phyloP scores from a whole-genome alignment of 2,797 vertebrate species.

The Australoheros facetus region DNA sequence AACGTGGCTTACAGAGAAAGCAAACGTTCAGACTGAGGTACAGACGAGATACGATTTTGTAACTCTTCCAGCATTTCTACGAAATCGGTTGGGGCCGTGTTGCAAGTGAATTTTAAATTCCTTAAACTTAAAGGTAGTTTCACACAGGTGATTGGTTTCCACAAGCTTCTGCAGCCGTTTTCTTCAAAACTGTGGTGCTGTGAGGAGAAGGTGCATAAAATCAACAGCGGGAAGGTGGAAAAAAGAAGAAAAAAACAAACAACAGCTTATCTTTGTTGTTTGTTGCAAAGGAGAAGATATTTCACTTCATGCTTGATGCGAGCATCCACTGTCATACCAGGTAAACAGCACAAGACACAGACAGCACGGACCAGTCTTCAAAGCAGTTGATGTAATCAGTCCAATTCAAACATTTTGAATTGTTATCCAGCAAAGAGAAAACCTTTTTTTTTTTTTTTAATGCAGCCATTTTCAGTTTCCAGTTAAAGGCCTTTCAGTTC shows the following conservation, averaged over 20 bases:
- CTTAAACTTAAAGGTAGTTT: background rate
- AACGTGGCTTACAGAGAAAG: slow-evolving; percentile 23
- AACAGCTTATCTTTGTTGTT: slow-evolving; percentile 2
- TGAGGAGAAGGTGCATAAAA: slow-evolving; percentile 16
- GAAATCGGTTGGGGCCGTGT: slow-evolving; percentile 10
- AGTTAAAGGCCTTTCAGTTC: slow-evolving; percentile 41
- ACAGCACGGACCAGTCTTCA: slow-evolving; percentile 44
- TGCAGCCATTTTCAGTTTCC: slow-evolving; percentile 38
- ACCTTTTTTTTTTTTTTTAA: background rate
- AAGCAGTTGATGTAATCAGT: slow-evolving; percentile 25
- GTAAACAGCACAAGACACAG: slow-evolving; percentile 46
- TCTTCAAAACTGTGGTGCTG: background rate
- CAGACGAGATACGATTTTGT: slow-evolving; percentile 45
- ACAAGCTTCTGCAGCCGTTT: background rate
- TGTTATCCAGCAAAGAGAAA: slow-evolving; percentile 61
- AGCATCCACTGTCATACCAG: slow-evolving; percentile 41
- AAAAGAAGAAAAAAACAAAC: background rate
- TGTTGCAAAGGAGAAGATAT: slow-evolving; percentile 28
- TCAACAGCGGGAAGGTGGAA: slow-evolving; percentile 14
- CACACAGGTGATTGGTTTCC: slow-evolving; percentile 7
- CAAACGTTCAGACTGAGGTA: slow-evolving; percentile 53
- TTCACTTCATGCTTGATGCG: slow-evolving; percentile 50
- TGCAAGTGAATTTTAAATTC: slow-evolving; percentile 18
- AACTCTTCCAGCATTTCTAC: slow-evolving; percentile 71
- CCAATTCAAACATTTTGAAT: slow-evolving; percentile 31